Evolutionary conservation across 2,113 vertebrate species (phyloP), one percentile per base, ranked within the genome.

Genomic region (Noturus placidus): DNA sequence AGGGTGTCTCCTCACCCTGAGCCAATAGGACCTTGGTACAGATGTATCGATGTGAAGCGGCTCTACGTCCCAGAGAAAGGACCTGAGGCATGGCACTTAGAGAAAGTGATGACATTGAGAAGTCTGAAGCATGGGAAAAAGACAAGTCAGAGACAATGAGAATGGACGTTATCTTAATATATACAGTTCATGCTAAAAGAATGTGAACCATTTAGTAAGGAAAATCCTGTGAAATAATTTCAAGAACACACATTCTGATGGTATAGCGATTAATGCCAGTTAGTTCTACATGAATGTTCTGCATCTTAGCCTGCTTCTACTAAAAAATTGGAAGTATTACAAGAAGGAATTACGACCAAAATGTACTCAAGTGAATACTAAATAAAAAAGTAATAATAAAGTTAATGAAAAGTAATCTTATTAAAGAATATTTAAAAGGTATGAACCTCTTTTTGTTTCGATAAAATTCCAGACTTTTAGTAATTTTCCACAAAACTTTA

Each of bases 21-120:
- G 97, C 97, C 94, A 98, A 94, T 79, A 99, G 95, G 84, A 97
- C 96, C 91, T 98, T 98, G 88, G 98, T 98, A 95, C 96, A 97
- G 92, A 97, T 96, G 93, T 97, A 96, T 70, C 97, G 95, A 90
- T 97, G 97, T 88, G 94, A 94, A 0, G 95, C 95, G 0, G 97
- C 95, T 92, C 96, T 96, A 54, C 94, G 95, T 30, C 96, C 95
- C 0, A 95, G 92, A 0, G 95, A 92, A 0, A 94, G 91, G 38
- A 93, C 90, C 0, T 91, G 70, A 22, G 96, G 93, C 95, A 96
- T 96, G 85, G 96, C 96, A 70, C 96, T 94, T n/a, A 93, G 87
- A 1, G 93, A 91, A 0, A 95, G 90, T 5, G 95, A 93, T 1
- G 94, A 91, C 87, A 95, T 93, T 15, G 94, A 35, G 95, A 1